phyloP scores from a whole-genome alignment of 64 coral and sea anemone genomes.

The Astreopora myriophthalma region DNA sequence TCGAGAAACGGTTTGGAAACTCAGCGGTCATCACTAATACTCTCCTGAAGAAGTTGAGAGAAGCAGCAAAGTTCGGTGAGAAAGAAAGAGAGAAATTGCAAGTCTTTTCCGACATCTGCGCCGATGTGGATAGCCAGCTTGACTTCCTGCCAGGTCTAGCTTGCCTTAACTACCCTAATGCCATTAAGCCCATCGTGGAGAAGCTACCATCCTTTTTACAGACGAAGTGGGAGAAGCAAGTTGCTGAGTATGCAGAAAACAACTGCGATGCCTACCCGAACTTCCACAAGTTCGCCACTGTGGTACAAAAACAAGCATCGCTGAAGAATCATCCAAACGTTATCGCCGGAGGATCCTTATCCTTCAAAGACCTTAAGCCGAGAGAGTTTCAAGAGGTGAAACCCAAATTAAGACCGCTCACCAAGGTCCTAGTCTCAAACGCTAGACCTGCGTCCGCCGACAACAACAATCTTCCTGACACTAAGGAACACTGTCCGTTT shows the following conservation, averaged over 20 bases:
- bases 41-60: background rate
- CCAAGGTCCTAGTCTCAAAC: background rate
- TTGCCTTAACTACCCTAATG: slow-evolving; percentile 53
- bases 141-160: slow-evolving; percentile 23
- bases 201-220: slow-evolving; percentile 17
- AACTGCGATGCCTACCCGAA: slow-evolving; percentile 5
- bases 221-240: slow-evolving; percentile 68
- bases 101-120: slow-evolving; percentile 42
- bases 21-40: slow-evolving; percentile 41
- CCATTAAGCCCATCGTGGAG: slow-evolving; percentile 35
- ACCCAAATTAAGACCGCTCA: background rate
- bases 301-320: slow-evolving; percentile 34
- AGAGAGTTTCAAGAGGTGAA: background rate
- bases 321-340: slow-evolving; percentile 46
- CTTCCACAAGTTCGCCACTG: slow-evolving; percentile 23
- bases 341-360: background rate
- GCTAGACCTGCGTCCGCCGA: background rate
- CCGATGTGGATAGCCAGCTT: slow-evolving; percentile 41
- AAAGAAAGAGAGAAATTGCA: slow-evolving; percentile 16
- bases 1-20: slow-evolving; percentile 65
- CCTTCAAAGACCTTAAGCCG: background rate
- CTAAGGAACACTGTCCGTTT: slow-evolving; percentile 29
- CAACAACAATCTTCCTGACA: background rate
- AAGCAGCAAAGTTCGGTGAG: background rate
- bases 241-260: slow-evolving; percentile 15